phyloP scores from a whole-genome alignment of 2,797 vertebrate species.

The Phoxinus dragarum region DNA sequence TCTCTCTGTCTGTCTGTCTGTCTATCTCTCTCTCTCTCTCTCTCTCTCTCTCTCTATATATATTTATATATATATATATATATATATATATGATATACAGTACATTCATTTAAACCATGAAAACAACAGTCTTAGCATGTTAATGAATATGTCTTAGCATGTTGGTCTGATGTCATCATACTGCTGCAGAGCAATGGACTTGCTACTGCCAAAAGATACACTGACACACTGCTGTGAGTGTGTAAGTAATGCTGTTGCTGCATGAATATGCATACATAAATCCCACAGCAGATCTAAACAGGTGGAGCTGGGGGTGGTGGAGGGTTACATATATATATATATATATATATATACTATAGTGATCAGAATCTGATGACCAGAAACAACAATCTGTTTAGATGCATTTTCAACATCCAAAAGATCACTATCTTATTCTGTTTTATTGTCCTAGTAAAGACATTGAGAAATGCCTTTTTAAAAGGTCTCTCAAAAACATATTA shows the following conservation, averaged over 20 bases:
- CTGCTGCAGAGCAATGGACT: background rate
- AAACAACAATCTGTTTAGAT: background rate
- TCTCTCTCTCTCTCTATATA: no score
- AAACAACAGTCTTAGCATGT: no score
- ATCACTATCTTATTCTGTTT: constrained; percentile 3
- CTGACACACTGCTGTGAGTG: background rate
- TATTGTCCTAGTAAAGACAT: background rate
- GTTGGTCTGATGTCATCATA: background rate
- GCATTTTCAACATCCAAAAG: background rate
- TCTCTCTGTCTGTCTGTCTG: no score
- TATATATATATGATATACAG: no score
- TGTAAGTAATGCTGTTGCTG: background rate
- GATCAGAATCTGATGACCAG: no score
- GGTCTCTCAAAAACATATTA: constrained; percentile 9
- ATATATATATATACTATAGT: background rate
- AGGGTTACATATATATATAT: no score
- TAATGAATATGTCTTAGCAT: background rate
- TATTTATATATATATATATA: no score
- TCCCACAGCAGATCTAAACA: background rate
- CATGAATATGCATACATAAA: background rate
- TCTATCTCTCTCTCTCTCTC: no score
- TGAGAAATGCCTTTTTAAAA: background rate
- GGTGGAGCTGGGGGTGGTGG: background rate
- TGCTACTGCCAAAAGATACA: background rate
- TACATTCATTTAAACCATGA: no score